phyloP scores from a whole-genome alignment of 2,113 vertebrate species.

The Eublepharis macularius region DNA sequence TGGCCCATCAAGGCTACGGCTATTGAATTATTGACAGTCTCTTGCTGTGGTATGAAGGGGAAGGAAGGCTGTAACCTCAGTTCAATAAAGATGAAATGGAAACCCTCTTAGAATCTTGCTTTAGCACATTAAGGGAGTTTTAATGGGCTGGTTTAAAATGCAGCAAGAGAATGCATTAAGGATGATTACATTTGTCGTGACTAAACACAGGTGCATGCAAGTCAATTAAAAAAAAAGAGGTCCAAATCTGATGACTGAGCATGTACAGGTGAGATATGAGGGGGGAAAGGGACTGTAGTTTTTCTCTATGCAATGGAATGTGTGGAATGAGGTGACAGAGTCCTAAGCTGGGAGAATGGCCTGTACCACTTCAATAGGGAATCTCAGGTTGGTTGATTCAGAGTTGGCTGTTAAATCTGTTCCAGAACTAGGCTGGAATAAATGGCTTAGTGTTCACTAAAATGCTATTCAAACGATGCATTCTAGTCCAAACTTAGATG shows the following conservation, averaged over 20 bases:
- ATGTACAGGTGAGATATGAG: neutral
- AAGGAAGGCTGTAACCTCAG: constrained; percentile 70
- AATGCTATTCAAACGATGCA: too few species aligned
- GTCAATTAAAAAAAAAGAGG: too few species aligned
- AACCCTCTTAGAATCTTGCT: constrained; percentile 81
- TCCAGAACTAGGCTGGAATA: neutral
- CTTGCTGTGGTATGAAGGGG: constrained; percentile 72
- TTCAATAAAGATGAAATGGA: constrained; percentile 85
- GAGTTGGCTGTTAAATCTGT: neutral
- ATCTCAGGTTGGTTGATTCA: too few species aligned
- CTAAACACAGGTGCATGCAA: constrained; percentile 64
- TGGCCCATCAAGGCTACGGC: constrained; percentile 79
- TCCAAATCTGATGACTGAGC: constrained; percentile 17
- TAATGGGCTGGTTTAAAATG: constrained; percentile 87
- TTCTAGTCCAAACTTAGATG: too few species aligned
- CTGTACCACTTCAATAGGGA: neutral
- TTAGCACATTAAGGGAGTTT: constrained; percentile 82
- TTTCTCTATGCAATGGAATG: neutral
- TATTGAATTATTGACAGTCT: constrained; percentile 88
- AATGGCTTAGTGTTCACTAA: neutral
- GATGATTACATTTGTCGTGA: constrained; percentile 74
- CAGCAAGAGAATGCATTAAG: constrained; percentile 78
- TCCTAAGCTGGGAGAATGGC: neutral
- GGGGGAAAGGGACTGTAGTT: too few species aligned
- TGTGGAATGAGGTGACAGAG: neutral